Conservation (phyloP, 2,888 invertebrate species). For the Hirtodrosophila histrioides region DNA sequence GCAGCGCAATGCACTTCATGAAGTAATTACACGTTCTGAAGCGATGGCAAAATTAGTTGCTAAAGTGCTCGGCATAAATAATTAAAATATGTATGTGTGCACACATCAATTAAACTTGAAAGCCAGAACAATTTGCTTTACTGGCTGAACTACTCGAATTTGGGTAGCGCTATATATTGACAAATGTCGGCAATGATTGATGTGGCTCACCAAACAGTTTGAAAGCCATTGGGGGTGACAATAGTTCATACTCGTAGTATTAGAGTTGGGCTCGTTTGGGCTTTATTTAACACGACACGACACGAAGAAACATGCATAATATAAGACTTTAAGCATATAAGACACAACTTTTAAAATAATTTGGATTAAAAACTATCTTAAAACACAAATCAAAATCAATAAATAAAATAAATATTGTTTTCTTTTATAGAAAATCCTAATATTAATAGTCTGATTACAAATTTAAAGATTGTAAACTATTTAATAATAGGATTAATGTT, state of each 20-base stretch:
- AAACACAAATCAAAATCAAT: too few species aligned
- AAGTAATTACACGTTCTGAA: constrained; percentile 61
- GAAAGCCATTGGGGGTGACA: constrained; percentile 29
- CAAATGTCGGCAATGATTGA: constrained; percentile 57
- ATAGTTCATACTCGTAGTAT: constrained; percentile 1
- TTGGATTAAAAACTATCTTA: too few species aligned
- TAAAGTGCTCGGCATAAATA: constrained; percentile 57
- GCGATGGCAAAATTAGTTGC: constrained; percentile 60
- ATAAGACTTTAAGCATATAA: too few species aligned
- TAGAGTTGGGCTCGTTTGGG: too few species aligned
- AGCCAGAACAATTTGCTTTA: constrained; percentile 48
- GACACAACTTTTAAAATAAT: too few species aligned
- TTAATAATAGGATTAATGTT: too few species aligned
- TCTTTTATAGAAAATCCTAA: too few species aligned
- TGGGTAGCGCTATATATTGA: constrained; percentile 23
- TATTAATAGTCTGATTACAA: too few species aligned
- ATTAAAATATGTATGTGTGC: constrained; percentile 61
- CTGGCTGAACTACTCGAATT: neutral
- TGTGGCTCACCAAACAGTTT: constrained; percentile 45
- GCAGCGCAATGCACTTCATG: constrained; percentile 61
- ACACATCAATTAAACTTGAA: constrained; percentile 65
- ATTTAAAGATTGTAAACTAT: too few species aligned
- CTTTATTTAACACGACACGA: too few species aligned
- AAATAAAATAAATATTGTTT: too few species aligned
- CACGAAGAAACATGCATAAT: too few species aligned